phyloP scores from a whole-genome alignment of 2,888 invertebrate genomes.

The Aricia artaxerxes region DNA sequence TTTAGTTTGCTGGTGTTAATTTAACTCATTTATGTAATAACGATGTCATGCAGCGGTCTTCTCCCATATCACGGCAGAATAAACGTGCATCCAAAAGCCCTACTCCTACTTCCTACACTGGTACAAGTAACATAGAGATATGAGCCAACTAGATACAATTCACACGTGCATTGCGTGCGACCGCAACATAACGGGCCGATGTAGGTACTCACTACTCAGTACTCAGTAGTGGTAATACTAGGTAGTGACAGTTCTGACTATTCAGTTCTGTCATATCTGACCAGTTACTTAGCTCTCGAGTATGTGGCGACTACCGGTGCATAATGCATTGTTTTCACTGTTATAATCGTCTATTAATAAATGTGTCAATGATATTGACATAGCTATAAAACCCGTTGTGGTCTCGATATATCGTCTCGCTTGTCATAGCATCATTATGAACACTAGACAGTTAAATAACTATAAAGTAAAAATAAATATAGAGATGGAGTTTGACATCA shows the following conservation, averaged over 20 bases:
- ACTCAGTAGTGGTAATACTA: too few species aligned
- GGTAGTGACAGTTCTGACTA: neutral
- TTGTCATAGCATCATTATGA: too few species aligned
- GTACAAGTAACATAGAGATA: neutral
- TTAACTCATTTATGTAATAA: too few species aligned
- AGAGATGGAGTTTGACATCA: too few species aligned
- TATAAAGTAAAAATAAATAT: too few species aligned
- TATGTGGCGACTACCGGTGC: neutral
- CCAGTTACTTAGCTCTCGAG: neutral
- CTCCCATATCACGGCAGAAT: too few species aligned
- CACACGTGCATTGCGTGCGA: conserved; percentile 54
- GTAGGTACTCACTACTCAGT: neutral
- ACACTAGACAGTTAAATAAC: too few species aligned
- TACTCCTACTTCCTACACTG: neutral
- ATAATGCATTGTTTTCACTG: conserved; percentile 24
- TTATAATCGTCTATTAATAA: conserved; percentile 9
- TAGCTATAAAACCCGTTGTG: neutral
- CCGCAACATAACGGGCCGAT: conserved; percentile 55
- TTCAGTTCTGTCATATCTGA: neutral
- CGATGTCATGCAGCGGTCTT: too few species aligned
- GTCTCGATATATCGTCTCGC: too few species aligned
- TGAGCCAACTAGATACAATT: conserved; percentile 38
- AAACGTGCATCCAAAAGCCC: neutral
- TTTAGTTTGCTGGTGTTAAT: too few species aligned
- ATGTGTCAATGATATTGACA: conserved; percentile 3